phyloP scores from a whole-genome alignment of 2,888 invertebrate species.

The Pseudococcus longispinus region DNA sequence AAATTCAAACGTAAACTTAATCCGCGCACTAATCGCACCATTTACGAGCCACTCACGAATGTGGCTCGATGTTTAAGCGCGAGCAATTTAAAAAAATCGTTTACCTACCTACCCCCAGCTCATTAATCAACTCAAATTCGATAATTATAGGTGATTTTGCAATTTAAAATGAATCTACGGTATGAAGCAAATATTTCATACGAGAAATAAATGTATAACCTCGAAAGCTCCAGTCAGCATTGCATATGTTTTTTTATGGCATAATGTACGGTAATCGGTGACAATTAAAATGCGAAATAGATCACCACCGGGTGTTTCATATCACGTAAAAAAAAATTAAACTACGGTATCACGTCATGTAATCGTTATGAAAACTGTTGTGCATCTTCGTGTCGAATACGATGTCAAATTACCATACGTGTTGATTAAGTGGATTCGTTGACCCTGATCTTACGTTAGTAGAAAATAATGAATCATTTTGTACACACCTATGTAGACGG shows the following conservation, averaged over 20 bases:
- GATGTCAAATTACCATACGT: neutral
- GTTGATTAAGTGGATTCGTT: neutral
- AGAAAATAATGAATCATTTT: neutral
- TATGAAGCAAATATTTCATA: neutral
- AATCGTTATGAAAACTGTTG: neutral
- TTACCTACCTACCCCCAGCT: neutral
- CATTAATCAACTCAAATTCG: conserved; percentile 29
- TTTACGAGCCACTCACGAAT: neutral
- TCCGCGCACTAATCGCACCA: neutral
- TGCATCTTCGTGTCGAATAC: neutral
- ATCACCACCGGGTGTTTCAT: neutral
- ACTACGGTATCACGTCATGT: neutral
- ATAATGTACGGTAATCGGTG: neutral
- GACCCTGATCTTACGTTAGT: neutral
- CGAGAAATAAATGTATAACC: neutral
- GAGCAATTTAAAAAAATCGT: neutral
- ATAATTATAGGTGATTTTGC: conserved; percentile 18
- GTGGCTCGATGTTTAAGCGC: neutral
- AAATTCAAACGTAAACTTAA: neutral
- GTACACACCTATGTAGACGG: neutral
- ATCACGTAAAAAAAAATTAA: neutral
- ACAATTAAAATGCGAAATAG: conserved; percentile 21
- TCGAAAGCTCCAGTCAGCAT: neutral
- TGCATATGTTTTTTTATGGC: neutral
- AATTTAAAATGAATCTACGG: neutral